Base-by-base conservation (phyloP, 30 jellyfish, hydroid and myxozoan genomes). In the Hydractinia symbiolongicarpus region DNA sequence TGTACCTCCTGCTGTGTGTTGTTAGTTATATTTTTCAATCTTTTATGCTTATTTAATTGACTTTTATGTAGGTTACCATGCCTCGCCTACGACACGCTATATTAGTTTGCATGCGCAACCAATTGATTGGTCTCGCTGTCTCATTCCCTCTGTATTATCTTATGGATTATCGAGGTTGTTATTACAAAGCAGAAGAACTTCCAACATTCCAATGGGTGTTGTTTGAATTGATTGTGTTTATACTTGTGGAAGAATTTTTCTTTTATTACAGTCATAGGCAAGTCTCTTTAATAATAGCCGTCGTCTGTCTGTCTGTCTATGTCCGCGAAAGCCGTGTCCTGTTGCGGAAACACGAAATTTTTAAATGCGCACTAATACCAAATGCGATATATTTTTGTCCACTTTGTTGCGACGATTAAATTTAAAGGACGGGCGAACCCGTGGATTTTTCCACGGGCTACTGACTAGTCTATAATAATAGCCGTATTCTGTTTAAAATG, bases 181-280 rank as follows among this genome's bases (percentile, higher is more conserved):
- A 81, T 7, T 67, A 62, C 73, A 78, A 80, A 7, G 88, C 91
- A 11, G 88, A 86, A 76, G 97, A 86, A 68, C 86, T 91, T 50
- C 97, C 97, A 60, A 81, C 96, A 7, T 86, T 91, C 72, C 96
- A 86, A 19, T 86, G 96, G 95, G 92, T 91, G 9, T 76, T 91
- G 72, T 77, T 91, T 30, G 98, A 91, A 75, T 53, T 91, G 20
- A 53, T 85, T 30, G 89, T 86, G 54, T 86, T 80, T 53, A 72
- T 73, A 50, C 76, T 86, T 5, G 92, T 83, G 16, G 96, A 83
- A 69, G 98, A 91, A 66, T 20, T 91, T 55, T 89, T 93, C 16
- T 91, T 91, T 73, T 91, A 91, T 78, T 91, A 91, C 71, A 19
- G 88, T 8, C 97, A 91, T 83, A 86, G 97, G 97, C 85, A 72